These are phyloP conservation scores for Myiagra hebetior DNA, from an alignment of 2,113 vertebrate genomes.

Conservation along the genomic window DNA sequence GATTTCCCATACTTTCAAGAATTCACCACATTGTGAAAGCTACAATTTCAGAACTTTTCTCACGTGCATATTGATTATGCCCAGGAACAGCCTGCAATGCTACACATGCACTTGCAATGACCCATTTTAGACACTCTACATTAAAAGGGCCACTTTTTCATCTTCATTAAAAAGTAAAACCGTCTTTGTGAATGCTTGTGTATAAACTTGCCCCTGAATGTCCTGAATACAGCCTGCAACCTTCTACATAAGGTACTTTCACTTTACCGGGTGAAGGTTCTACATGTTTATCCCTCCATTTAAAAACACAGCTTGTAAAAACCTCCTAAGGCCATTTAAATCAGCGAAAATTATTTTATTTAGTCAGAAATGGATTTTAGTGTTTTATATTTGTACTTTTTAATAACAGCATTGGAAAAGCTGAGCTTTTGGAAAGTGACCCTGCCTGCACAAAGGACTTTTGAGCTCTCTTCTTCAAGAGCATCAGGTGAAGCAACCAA, in stretches of 20 bases:
- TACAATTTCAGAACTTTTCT: conserved; percentile 50
- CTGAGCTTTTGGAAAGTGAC: background rate
- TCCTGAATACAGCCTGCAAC: background rate
- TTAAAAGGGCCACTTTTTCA: background rate
- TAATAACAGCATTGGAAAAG: background rate
- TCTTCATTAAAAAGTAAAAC: background rate
- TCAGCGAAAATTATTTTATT: background rate
- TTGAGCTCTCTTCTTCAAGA: background rate
- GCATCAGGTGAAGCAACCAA: background rate
- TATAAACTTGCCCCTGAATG: background rate
- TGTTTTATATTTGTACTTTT: background rate
- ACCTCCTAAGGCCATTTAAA: background rate
- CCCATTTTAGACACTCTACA: background rate
- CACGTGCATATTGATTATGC: conserved; percentile 10
- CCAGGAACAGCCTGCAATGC: background rate
- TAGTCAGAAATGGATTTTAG: background rate
- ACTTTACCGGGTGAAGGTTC: background rate
- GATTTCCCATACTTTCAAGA: conserved; percentile 65
- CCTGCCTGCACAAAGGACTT: background rate
- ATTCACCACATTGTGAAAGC: conserved; percentile 8
- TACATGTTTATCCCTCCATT: background rate
- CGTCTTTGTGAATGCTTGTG: background rate
- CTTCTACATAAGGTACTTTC: background rate
- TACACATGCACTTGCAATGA: background rate
- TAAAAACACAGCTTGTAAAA: background rate